Evolutionary conservation across 2,888 invertebrate species (phyloP).

Genomic region (Odontomyia ornata): DNA sequence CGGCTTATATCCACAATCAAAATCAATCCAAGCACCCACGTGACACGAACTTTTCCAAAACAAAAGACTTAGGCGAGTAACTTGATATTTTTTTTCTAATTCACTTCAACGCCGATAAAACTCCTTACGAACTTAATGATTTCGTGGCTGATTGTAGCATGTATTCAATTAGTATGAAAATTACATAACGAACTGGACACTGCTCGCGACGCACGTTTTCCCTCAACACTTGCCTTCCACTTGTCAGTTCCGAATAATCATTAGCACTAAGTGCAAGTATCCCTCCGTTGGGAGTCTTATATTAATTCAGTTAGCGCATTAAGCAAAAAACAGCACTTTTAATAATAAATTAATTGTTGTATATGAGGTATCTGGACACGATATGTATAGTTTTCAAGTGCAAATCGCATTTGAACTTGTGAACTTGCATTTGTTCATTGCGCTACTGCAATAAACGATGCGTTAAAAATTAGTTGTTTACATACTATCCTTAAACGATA

Average conservation of each 20-base stretch:
- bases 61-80: slow-evolving; percentile 41
- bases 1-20: too few relatives aligned
- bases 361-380: too few relatives aligned
- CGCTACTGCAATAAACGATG: neutral
- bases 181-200: slow-evolving; percentile 10
- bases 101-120: slow-evolving; percentile 16
- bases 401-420: slow-evolving; percentile 4
- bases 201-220: slow-evolving; percentile 17
- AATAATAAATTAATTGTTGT: slow-evolving; percentile 21
- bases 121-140: slow-evolving; percentile 19
- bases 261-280: slow-evolving; percentile 27
- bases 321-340: slow-evolving; percentile 30
- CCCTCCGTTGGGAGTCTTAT: slow-evolving; percentile 30
- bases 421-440: slow-evolving; percentile 13
- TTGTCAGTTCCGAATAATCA: slow-evolving; percentile 39
- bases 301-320: slow-evolving; percentile 22
- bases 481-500: neutral
- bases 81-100: slow-evolving; percentile 18
- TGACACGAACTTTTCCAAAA: slow-evolving; percentile 1
- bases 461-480: neutral
- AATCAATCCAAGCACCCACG: too few relatives aligned
- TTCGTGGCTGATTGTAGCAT: neutral
- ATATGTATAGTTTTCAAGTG: slow-evolving; percentile 27
- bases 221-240: slow-evolving; percentile 24
- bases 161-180: neutral